A percentile compares a stretch with the other conserved stretches of the same genome.
Conservation (phyloP, 2,113 vertebrate genomes). For the Oophaga pumilio region DNA sequence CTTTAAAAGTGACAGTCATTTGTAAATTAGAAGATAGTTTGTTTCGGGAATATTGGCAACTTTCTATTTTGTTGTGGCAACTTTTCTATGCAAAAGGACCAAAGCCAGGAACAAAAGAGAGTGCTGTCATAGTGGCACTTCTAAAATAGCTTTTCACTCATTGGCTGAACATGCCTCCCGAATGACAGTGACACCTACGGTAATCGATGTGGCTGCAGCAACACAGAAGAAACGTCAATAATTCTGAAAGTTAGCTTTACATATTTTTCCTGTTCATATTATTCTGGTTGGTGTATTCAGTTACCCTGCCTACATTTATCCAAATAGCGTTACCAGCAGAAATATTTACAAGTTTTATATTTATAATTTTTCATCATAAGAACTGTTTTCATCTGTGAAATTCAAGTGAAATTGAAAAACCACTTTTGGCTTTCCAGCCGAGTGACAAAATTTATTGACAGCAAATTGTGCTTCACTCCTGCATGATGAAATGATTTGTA, state of each 20-base stretch:
- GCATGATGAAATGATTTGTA: not conserved
- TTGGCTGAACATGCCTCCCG: not conserved
- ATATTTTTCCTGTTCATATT: not conserved
- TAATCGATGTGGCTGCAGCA: not conserved
- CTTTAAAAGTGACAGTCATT: too few relatives aligned
- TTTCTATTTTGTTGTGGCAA: not conserved
- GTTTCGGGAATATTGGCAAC: too few relatives aligned
- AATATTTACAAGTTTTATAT: conserved; percentile 13
- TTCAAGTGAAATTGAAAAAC: conserved; percentile 11
- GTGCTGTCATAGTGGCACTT: not conserved
- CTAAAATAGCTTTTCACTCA: not conserved
- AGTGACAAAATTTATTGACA: conserved; percentile 6
- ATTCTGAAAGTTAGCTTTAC: not conserved
- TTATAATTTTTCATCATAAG: not conserved
- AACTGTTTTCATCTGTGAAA: conserved; percentile 39
- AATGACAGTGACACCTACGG: not conserved
- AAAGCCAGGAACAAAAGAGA: not conserved
- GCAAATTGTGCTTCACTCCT: not conserved
- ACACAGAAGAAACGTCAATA: not conserved
- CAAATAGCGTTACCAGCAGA: not conserved
- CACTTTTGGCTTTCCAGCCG: not conserved
- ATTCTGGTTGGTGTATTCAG: not conserved
- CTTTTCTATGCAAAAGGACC: not conserved
- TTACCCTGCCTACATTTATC: not conserved
- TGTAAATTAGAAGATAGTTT: not conserved